Conservation (phyloP, 2,888 invertebrate genomes). For the Auanema sp. region DNA sequence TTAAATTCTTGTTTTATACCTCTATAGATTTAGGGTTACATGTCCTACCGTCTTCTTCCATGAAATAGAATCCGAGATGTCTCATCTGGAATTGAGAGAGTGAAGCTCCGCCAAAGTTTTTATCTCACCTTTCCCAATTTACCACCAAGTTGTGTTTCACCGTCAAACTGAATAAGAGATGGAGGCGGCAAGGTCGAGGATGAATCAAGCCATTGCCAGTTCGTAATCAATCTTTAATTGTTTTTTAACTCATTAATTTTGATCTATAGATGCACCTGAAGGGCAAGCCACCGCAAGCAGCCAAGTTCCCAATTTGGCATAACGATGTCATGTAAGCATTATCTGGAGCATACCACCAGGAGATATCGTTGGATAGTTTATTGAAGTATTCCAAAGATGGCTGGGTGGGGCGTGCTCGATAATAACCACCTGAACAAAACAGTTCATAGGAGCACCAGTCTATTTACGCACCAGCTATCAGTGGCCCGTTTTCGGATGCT, state of each 20-base stretch:
- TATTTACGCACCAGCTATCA: conserved; percentile 48
- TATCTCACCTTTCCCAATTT: conserved; percentile 40
- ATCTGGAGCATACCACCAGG: conserved; percentile 58
- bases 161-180: conserved; percentile 60
- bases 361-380: conserved; percentile 47
- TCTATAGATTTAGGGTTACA: conserved; percentile 35
- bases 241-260: neutral
- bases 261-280: conserved; percentile 26
- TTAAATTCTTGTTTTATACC: conserved; percentile 14
- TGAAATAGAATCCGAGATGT: conserved; percentile 56
- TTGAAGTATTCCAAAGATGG: conserved; percentile 45
- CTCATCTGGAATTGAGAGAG: conserved; percentile 39
- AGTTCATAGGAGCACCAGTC: conserved; percentile 30
- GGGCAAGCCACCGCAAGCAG: conserved; percentile 36
- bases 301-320: conserved; percentile 41
- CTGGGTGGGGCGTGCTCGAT: conserved; percentile 40
- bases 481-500: conserved; percentile 46
- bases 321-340: conserved; percentile 61
- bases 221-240: conserved; percentile 50
- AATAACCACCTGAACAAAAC: conserved; percentile 55
- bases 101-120: neutral
- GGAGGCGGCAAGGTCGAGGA: conserved; percentile 32
- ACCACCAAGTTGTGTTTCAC: conserved; percentile 54
- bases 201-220: conserved; percentile 59
- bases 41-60: conserved; percentile 27